phyloP scores from a whole-genome alignment of 2,113 vertebrate genomes.

The Salvelinus alpinus region DNA sequence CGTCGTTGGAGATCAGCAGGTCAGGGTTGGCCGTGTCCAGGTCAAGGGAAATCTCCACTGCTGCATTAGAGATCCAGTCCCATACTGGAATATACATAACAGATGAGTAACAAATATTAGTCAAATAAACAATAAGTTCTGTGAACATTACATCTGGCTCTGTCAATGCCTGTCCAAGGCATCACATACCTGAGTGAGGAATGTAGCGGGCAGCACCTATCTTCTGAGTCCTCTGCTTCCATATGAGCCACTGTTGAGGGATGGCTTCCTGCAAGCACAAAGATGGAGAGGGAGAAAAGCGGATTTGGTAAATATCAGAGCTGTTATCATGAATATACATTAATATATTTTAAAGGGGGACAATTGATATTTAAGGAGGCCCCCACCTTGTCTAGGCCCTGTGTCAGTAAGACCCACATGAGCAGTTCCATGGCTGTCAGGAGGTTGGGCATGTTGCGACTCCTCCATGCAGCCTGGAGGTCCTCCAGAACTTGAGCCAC shows the following conservation, averaged over 20 bases:
- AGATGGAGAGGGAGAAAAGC: neutral
- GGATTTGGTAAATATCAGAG: neutral
- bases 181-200: conserved; percentile 67
- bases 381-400: conserved; percentile 72
- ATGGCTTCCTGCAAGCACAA: conserved; percentile 64
- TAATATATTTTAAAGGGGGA: neutral
- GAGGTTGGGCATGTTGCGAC: conserved; percentile 64
- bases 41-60: conserved; percentile 83
- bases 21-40: conserved; percentile 77
- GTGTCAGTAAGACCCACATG: conserved; percentile 69
- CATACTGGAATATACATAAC: conserved; percentile 63
- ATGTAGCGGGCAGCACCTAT: conserved; percentile 73
- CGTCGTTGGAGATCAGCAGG: conserved; percentile 82
- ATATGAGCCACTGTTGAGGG: conserved; percentile 76
- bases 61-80: conserved; percentile 74
- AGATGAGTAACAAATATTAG: neutral
- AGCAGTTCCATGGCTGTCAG: conserved; percentile 74
- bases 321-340: neutral
- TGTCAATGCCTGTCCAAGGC: neutral
- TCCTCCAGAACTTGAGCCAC: conserved; percentile 70
- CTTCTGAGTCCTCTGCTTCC: conserved; percentile 76
- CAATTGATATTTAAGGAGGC: neutral
- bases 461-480: conserved; percentile 72
- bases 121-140: neutral
- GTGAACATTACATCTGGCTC: neutral